A percentile compares a stretch with the other conserved stretches of the same genome.
Conservation (phyloP, 2,888 invertebrate genomes). For the Euzophera pinguis region DNA sequence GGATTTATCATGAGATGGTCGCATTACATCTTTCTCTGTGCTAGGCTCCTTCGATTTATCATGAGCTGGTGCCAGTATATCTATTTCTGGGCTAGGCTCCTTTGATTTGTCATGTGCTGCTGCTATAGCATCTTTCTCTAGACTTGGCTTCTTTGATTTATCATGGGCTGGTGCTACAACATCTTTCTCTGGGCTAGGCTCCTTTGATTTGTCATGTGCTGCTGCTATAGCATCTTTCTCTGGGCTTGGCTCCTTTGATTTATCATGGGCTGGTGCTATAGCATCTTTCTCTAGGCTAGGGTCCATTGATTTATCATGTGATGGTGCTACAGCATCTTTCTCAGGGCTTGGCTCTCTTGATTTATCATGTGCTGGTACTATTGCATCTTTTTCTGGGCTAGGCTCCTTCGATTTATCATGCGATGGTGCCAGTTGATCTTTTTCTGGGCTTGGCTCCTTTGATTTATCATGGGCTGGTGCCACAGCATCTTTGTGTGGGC, state of each 20-base stretch:
- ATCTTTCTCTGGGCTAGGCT: no score
- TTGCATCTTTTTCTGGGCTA: slow-evolving; percentile 14
- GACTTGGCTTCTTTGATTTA: slow-evolving; percentile 13
- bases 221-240: no score
- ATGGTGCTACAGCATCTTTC: neutral
- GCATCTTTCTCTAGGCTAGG: neutral
- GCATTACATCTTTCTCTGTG: neutral
- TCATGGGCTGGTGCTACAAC: no score
- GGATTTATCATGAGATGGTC: neutral
- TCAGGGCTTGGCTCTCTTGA: neutral
- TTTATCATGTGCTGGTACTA: neutral
- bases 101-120: slow-evolving; percentile 6
- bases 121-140: slow-evolving; percentile 10
- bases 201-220: no score
- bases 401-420: slow-evolving; percentile 11
- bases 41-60: neutral
- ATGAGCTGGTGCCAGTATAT: neutral
- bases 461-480: neutral
- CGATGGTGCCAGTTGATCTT: slow-evolving; percentile 2
- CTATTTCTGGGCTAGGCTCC: slow-evolving; percentile 14
- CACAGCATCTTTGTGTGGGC: slow-evolving; percentile 6
- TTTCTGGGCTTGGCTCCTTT: slow-evolving; percentile 11
- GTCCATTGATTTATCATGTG: neutral
- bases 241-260: no score
- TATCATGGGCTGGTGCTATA: no score